Conservation (phyloP, 2,797 vertebrate genomes). For the Hemibagrus guttatus region DNA sequence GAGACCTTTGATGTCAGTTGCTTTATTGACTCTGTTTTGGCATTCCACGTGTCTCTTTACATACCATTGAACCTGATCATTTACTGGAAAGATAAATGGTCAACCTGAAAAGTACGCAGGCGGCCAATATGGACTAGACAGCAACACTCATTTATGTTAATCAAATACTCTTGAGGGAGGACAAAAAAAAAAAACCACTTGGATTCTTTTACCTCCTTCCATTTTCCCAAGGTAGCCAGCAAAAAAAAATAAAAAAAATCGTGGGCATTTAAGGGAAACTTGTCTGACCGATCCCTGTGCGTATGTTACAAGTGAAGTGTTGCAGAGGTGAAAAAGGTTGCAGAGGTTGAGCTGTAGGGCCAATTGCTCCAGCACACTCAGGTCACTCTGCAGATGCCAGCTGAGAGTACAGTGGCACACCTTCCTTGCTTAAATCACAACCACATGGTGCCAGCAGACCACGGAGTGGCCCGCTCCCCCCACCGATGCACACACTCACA, state of each 20-base stretch:
- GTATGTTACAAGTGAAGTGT: constrained; percentile 54
- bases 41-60: constrained; percentile 65
- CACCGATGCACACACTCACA: constrained; percentile 42
- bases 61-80: constrained; percentile 73
- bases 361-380: constrained; percentile 36
- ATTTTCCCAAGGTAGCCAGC: constrained; percentile 20
- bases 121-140: constrained; percentile 50
- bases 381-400: constrained; percentile 52
- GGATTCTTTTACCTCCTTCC: background rate
- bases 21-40: constrained; percentile 70
- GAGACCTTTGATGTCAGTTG: constrained; percentile 70
- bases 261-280: constrained; percentile 63
- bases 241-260: background rate
- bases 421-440: constrained; percentile 68
- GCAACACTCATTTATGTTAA: constrained; percentile 39
- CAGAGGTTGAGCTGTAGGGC: constrained; percentile 8
- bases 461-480: constrained; percentile 55
- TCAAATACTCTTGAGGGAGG: constrained; percentile 33
- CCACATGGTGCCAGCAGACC: constrained; percentile 65
- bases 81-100: constrained; percentile 74
- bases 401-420: constrained; percentile 68
- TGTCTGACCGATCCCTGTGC: constrained; percentile 61
- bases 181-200: background rate
- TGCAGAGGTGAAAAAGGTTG: constrained; percentile 35
- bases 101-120: constrained; percentile 62